phyloP scores from a whole-genome alignment of 2,797 vertebrate species.

The Babyrousa celebensis region DNA sequence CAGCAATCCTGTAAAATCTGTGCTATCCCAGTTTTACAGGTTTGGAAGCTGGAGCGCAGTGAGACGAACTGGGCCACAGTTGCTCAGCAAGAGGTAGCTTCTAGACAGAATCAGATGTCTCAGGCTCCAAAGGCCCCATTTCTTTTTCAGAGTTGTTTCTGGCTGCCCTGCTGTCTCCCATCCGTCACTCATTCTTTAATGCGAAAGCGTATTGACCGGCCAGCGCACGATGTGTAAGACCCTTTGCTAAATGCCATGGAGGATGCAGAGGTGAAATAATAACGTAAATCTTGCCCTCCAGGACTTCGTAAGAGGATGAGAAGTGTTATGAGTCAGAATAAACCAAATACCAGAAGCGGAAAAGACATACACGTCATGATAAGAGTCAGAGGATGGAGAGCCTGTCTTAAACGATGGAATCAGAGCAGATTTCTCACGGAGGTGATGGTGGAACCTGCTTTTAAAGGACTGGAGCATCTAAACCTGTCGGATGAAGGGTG shows the following conservation, averaged over 20 bases:
- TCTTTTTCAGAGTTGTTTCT: not conserved
- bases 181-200: not conserved
- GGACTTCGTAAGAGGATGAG: not conserved
- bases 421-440: not conserved
- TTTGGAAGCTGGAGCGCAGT: constrained; percentile 19
- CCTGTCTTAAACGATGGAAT: not conserved
- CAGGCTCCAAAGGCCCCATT: not conserved
- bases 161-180: not conserved
- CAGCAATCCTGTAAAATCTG: constrained; percentile 44
- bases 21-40: constrained; percentile 28
- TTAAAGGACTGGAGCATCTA: not conserved
- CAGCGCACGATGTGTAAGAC: not conserved
- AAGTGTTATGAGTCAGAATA: not conserved
- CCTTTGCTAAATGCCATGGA: not conserved
- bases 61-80: not conserved
- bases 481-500: not conserved
- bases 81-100: not conserved
- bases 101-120: not conserved
- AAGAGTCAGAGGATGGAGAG: not conserved
- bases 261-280: not conserved
- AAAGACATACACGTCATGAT: not conserved
- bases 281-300: not conserved
- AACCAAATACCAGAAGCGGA: not conserved
- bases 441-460: not conserved
- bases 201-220: not conserved